Percentiles rank a stretch among this genome's conserved stretches.
Evolutionary conservation across 2,797 vertebrate species (phyloP).

Genomic region (Urosaurus nigricauda): DNA sequence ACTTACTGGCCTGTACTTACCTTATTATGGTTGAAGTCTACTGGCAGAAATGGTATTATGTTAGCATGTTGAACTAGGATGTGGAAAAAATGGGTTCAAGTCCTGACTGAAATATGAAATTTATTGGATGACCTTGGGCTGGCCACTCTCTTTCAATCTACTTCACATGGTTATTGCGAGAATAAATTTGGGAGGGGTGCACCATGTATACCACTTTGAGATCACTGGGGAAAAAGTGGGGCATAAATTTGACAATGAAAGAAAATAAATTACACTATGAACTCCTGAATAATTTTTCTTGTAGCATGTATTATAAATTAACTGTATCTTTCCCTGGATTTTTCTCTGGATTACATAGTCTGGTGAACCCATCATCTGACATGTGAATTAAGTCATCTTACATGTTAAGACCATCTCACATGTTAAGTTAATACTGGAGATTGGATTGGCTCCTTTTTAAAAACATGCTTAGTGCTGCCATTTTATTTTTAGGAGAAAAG

Average conservation of each 20-base stretch:
- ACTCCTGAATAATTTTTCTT: background rate
- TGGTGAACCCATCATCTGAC: background rate
- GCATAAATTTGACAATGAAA: no score
- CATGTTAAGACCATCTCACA: background rate
- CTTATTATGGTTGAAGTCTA: background rate
- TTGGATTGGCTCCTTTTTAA: background rate
- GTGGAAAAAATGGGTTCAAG: no score
- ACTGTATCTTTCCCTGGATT: background rate
- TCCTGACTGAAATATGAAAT: no score
- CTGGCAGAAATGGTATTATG: no score
- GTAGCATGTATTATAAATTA: background rate
- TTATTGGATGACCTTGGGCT: background rate
- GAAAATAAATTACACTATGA: background rate
- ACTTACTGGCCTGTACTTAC: background rate
- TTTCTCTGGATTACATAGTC: background rate
- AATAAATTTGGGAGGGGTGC: no score
- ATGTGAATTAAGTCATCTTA: background rate
- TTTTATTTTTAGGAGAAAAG: background rate
- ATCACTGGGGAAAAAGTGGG: background rate
- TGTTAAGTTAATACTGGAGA: background rate
- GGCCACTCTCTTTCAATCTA: background rate
- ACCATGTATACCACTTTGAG: background rate
- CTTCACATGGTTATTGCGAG: background rate
- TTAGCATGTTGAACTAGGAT: no score
- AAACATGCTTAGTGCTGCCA: background rate